phyloP scores from a whole-genome alignment of 2,888 invertebrate species.

The Zele albiditarsus region DNA sequence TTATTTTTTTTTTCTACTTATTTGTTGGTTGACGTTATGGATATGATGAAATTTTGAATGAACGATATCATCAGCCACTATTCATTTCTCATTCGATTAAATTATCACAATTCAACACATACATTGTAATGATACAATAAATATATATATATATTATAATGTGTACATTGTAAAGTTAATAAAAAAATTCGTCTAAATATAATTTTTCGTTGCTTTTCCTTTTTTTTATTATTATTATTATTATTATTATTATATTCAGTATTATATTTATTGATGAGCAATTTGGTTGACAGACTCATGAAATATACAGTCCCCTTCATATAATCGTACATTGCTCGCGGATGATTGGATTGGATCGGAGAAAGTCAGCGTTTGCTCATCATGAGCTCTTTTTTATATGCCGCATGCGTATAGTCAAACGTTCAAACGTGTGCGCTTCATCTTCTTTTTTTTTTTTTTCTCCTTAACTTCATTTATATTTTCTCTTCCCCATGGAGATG shows the following conservation, averaged over 20 bases:
- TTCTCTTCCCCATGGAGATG: constrained; percentile 10
- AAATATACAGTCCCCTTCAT: background rate
- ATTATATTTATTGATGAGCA: background rate
- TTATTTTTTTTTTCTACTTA: constrained; percentile 52
- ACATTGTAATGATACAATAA: background rate
- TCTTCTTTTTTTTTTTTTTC: background rate
- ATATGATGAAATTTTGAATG: background rate
- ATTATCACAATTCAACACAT: background rate
- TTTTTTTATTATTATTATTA: no score
- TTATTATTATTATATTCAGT: background rate
- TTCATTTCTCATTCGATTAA: background rate
- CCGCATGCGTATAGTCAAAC: constrained; percentile 13
- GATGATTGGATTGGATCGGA: constrained; percentile 44
- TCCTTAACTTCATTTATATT: constrained; percentile 18
- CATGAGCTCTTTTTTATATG: constrained; percentile 35
- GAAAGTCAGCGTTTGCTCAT: constrained; percentile 50
- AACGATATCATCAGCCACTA: background rate
- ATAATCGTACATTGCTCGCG: background rate
- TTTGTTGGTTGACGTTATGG: background rate
- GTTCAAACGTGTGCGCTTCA: background rate
- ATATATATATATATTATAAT: background rate
- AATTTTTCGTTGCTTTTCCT: background rate
- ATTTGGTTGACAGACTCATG: constrained; percentile 26
- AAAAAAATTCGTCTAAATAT: background rate
- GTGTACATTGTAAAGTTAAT: no score